These are phyloP conservation scores for Ailurus styani DNA, from an alignment of 2,113 vertebrate species.

Conservation along the genomic window DNA sequence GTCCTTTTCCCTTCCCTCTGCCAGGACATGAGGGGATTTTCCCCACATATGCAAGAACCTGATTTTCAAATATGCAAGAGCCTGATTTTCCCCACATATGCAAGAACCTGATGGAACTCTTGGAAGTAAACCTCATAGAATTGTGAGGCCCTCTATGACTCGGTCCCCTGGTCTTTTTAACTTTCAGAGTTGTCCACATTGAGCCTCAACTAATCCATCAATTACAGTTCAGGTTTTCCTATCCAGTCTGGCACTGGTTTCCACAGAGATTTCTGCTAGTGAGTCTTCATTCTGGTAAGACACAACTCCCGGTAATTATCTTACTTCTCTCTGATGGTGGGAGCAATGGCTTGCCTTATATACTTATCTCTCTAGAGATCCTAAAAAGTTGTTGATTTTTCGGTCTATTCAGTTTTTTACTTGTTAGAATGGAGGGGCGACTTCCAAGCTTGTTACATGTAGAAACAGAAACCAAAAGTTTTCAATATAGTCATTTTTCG, in stretches of 20 bases:
- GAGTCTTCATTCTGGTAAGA: not conserved
- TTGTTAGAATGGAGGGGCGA: not conserved
- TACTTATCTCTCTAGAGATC: not conserved
- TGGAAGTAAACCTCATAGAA: not conserved
- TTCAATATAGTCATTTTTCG: not conserved
- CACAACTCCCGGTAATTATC: not conserved
- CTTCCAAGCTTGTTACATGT: not conserved
- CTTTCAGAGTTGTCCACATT: not conserved
- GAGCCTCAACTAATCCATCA: not conserved
- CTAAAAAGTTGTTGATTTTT: not conserved
- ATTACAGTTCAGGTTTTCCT: not conserved
- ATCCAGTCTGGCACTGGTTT: not conserved
- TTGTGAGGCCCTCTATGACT: not conserved
- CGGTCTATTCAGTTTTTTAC: not conserved
- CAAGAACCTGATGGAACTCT: not conserved
- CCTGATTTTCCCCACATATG: not conserved
- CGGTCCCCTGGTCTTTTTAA: not conserved
- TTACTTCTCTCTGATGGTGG: not conserved
- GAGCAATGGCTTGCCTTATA: not conserved
- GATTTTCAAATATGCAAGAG: too few relatives aligned
- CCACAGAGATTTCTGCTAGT: not conserved
- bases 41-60: not conserved
- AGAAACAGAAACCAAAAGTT: not conserved
- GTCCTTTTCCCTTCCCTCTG: not conserved
- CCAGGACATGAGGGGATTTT: not conserved